A percentile compares a stretch with the other conserved stretches of the same genome.
These are phyloP conservation scores for Pelmatolapia mariae DNA, from an alignment of 2,113 vertebrate genomes.

Conservation along the genomic window DNA sequence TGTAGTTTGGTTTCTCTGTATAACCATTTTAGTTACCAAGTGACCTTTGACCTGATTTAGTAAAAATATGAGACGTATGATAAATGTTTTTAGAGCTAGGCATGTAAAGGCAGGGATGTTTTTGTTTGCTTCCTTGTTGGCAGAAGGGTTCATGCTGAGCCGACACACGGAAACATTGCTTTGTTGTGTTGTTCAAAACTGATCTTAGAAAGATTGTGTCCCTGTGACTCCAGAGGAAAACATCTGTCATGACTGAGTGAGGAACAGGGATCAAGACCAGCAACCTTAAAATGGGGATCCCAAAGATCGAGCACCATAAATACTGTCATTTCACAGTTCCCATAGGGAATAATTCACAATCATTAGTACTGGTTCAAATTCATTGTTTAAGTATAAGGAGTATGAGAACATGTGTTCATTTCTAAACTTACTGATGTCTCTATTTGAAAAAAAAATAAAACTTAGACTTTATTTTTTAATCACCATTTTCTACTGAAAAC, in stretches of 20 bases:
- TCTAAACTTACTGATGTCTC: background rate
- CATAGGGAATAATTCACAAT: background rate
- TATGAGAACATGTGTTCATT: fast-evolving
- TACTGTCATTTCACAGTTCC: fast-evolving
- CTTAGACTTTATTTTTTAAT: background rate
- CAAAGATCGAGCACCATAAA: background rate
- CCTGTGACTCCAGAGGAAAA: background rate
- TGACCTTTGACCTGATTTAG: background rate
- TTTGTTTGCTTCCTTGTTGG: background rate
- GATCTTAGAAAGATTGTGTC: background rate
- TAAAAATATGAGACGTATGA: background rate
- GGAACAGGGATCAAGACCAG: fast-evolving
- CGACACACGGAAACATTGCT: background rate
- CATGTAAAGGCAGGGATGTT: background rate
- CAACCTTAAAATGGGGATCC: background rate
- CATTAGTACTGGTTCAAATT: background rate
- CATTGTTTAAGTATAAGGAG: background rate
- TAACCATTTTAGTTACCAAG: background rate
- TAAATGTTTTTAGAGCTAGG: background rate
- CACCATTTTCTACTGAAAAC: background rate
- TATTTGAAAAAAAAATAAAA: background rate
- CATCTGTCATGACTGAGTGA: background rate
- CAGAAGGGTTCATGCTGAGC: background rate
- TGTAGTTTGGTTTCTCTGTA: background rate
- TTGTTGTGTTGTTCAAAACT: background rate